A percentile compares a stretch with the other conserved stretches of the same genome.
Conservation (phyloP, 1,140 invertebrate genomes). For the Fragariocoptes setiger region DNA sequence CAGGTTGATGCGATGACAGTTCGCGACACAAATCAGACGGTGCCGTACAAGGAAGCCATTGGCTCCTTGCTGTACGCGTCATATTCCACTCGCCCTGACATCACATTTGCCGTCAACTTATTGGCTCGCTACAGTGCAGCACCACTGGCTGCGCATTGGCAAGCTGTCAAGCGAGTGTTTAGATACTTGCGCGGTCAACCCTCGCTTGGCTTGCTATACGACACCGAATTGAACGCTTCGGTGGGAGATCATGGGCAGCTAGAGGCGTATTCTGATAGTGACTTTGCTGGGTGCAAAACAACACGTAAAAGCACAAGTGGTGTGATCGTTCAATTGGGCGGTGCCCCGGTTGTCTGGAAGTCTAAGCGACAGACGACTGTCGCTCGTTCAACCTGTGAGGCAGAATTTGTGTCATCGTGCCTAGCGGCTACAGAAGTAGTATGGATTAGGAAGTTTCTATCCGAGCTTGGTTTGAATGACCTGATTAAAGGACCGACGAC, state of each 20-base stretch:
- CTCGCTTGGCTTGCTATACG: conserved; percentile 11
- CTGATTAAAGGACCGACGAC: no score
- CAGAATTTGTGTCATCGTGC: conserved; percentile 16
- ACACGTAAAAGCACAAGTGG: conserved; percentile 12
- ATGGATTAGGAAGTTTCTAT: conserved; percentile 9
- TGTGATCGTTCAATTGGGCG: conserved; percentile 12
- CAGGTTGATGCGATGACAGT: no score
- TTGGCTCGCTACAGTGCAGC: conserved; percentile 8
- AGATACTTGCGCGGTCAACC: conserved; percentile 13
- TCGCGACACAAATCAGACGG: not conserved
- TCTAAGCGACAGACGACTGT: conserved; percentile 13
- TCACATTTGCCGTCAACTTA: conserved; percentile 9
- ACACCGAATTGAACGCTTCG: conserved; percentile 4
- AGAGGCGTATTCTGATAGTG: conserved; percentile 16
- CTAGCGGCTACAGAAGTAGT: conserved; percentile 15
- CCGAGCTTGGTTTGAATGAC: conserved; percentile 1
- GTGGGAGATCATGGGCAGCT: no score
- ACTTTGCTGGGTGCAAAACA: conserved; percentile 13
- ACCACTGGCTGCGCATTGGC: conserved; percentile 9
- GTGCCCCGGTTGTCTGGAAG: conserved; percentile 13
- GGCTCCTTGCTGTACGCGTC: conserved; percentile 7
- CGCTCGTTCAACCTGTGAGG: conserved; percentile 14
- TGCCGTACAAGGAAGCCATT: conserved; percentile 9
- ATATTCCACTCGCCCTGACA: conserved; percentile 10
- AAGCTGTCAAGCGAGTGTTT: conserved; percentile 12